These are phyloP conservation scores for Brachyalestes nurse DNA, from an alignment of 2,797 vertebrate genomes.

Conservation along the genomic window DNA sequence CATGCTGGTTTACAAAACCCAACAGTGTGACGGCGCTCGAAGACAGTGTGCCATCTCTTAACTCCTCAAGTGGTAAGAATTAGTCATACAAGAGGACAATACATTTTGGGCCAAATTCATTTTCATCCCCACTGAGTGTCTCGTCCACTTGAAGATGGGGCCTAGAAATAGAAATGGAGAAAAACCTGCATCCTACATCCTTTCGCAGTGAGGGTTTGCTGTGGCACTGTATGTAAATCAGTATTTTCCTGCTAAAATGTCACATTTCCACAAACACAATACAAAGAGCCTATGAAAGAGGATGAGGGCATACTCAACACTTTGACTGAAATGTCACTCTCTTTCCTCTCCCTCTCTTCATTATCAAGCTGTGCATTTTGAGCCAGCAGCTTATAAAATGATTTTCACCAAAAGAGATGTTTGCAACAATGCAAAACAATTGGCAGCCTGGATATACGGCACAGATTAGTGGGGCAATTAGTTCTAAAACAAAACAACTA, in stretches of 20 bases:
- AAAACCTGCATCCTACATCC: slow-evolving; percentile 7
- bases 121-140: slow-evolving; percentile 18
- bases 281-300: neutral
- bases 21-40: slow-evolving; percentile 1
- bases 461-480: too few species aligned
- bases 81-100: slow-evolving; percentile 30
- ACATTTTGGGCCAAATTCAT: slow-evolving; percentile 23
- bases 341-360: slow-evolving; percentile 6
- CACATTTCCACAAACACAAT: slow-evolving; percentile 43
- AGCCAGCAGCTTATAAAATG: neutral
- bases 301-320: slow-evolving; percentile 29
- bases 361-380: slow-evolving; percentile 24
- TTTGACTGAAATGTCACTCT: slow-evolving; percentile 22
- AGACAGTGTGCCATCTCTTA: slow-evolving; percentile 45
- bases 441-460: neutral
- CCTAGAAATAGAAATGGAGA: neutral
- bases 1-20: slow-evolving; percentile 35
- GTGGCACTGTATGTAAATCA: slow-evolving; percentile 21
- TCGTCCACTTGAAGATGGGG: slow-evolving; percentile 2
- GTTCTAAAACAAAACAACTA: too few species aligned
- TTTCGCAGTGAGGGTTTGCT: neutral
- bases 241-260: slow-evolving; percentile 37
- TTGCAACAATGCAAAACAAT: neutral
- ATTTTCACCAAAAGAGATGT: neutral
- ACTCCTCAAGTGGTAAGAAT: slow-evolving; percentile 42